Evolutionary conservation across 1,140 invertebrate genomes (phyloP).

Genomic region (Oppia nitens): DNA sequence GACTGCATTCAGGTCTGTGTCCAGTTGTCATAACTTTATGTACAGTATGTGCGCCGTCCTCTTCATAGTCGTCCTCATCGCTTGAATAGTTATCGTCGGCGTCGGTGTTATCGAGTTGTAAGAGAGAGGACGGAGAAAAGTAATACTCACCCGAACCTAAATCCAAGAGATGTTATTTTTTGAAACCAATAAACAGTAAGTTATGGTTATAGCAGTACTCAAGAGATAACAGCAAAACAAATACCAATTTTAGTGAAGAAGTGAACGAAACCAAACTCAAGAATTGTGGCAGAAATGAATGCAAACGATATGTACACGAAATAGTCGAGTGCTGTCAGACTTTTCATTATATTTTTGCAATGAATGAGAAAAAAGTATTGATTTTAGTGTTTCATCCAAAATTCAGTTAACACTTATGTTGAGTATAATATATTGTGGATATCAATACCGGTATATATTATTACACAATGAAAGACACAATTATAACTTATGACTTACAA

Average conservation of each 20-base stretch:
- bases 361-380: too few relatives aligned
- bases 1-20: background rate
- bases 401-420: too few relatives aligned
- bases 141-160: conserved; percentile 58
- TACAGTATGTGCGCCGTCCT: background rate
- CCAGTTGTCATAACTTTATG: background rate
- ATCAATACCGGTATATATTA: too few relatives aligned
- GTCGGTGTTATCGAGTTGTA: conserved; percentile 5
- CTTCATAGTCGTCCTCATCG: background rate
- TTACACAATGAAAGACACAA: too few relatives aligned
- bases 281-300: conserved; percentile 71
- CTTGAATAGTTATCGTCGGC: conserved; percentile 9
- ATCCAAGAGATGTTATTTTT: background rate
- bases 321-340: conserved; percentile 63
- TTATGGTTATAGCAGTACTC: background rate
- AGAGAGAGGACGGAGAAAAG: conserved; percentile 29
- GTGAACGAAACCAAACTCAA: conserved; percentile 70
- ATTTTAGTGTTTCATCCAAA: too few relatives aligned
- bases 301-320: conserved; percentile 70
- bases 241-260: conserved; percentile 65
- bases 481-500: too few relatives aligned
- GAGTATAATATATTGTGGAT: too few relatives aligned
- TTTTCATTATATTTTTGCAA: too few relatives aligned
- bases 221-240: too few relatives aligned
- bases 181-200: background rate